Evolutionary conservation across 2,797 vertebrate species (phyloP).

Genomic region (Gymnoscopelus microlampas): DNA sequence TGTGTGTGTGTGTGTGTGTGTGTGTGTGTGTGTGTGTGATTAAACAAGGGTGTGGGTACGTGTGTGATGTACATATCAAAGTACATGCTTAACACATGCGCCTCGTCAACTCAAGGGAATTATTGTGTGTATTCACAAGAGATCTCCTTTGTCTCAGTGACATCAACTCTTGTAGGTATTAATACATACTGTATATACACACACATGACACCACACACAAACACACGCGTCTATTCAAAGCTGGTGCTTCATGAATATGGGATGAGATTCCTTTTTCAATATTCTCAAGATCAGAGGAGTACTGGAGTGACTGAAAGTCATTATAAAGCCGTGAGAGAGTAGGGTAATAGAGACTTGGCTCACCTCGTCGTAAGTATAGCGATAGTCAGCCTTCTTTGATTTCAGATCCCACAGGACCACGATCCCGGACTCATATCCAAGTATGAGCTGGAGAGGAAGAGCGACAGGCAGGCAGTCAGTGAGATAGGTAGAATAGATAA

Average conservation of each 20-base stretch:
- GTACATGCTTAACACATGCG: constrained; percentile 13
- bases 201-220: neutral
- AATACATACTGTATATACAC: constrained; percentile 2
- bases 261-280: constrained; percentile 55
- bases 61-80: neutral
- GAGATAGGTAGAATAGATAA: too few species aligned
- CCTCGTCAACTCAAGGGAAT: constrained; percentile 12
- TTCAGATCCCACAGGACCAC: constrained; percentile 98
- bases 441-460: constrained; percentile 90
- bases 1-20: neutral
- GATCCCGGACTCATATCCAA: constrained; percentile 98
- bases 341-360: constrained; percentile 60
- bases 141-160: constrained; percentile 16
- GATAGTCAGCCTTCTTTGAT: constrained; percentile 98
- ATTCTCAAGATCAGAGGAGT: constrained; percentile 37
- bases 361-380: constrained; percentile 99
- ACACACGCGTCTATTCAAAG: constrained; percentile 26
- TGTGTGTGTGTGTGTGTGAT: constrained; percentile 1
- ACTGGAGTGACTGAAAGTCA: constrained; percentile 36
- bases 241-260: constrained; percentile 62
- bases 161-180: constrained; percentile 19
- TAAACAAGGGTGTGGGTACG: neutral
- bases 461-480: constrained; percentile 61
- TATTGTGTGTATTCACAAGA: constrained; percentile 2
- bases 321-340: constrained; percentile 26